Evolutionary conservation across 2,888 invertebrate genomes (phyloP), one percentile per base, ranked within the genome.

Genomic region (Hipparchia sbordonii): DNA sequence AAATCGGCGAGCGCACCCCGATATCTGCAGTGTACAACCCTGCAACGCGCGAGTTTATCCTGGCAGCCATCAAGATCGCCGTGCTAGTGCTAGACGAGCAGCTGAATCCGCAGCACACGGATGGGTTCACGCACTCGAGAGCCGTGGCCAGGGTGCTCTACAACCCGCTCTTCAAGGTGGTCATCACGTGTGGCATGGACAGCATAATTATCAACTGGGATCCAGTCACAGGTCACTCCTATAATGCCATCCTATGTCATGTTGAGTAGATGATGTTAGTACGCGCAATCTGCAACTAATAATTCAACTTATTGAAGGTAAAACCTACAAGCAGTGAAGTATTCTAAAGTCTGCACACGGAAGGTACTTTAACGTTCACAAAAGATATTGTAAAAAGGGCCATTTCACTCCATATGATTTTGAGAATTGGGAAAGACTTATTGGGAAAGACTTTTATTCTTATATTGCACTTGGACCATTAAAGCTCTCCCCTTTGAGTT

Each of bases 161-260:
- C 86, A 97, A 97, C 89, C 95, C 95, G 13, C 93, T 97, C 1
- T 97, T 96, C 81, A 95, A 96, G 83, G 94, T 95, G 76, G 93
- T 98, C 76, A 95, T 98, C 72, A 96, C 97, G 0, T 97, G 96
- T 70, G 97, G 97, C 71, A 90, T 96, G 85, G 97, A 97, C 83
- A 97, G 97, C 77, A 96, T 95, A 76, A 97, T 98, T 73, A 96
- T 97, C 79, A 96, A 96, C 45, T 98, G 98, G 98, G 96, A 97
- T 85, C 96, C 97, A 0, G 94, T 95, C 87, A 95, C 94, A 63
- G 97, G 96, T 81, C 74, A 23, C 8, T 57, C 12, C 52, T 12
- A 12, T 52, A 9, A 5, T 39, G 39, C 23, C 57, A 57, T 7
- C 6, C 13, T 13, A 13, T 39, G 5, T 5, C 39, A 56, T n/a